phyloP scores from a whole-genome alignment of 2,113 vertebrate species.

The Sinocyclocheilus anophthalmus region DNA sequence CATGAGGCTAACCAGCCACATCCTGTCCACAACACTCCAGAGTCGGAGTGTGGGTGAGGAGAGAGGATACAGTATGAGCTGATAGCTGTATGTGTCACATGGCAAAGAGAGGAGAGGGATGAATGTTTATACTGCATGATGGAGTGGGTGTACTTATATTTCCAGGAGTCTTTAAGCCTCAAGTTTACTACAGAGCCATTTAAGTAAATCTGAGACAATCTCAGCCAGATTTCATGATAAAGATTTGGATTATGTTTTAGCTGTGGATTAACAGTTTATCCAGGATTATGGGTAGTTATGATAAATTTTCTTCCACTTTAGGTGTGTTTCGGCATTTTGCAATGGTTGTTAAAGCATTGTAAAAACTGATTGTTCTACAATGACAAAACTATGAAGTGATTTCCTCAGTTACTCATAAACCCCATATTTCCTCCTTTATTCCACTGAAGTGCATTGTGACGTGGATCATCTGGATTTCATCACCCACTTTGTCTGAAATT shows the following conservation, averaged over 20 bases:
- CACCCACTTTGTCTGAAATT: not conserved
- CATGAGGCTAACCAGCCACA: not conserved
- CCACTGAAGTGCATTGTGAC: not conserved
- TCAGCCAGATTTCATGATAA: not conserved
- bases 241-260: not conserved
- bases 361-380: not conserved
- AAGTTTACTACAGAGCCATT: slow-evolving; percentile 37
- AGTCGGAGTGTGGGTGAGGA: not conserved
- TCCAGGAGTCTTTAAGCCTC: slow-evolving; percentile 60
- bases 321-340: not conserved
- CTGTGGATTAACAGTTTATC: slow-evolving; percentile 10
- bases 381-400: not conserved
- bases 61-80: slow-evolving; percentile 3
- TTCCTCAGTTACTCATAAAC: not conserved
- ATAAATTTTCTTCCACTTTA: too few species aligned
- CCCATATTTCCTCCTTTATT: not conserved
- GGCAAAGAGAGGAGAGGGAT: slow-evolving; percentile 35
- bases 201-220: slow-evolving; percentile 26
- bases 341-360: not conserved
- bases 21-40: not conserved
- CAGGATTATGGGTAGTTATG: slow-evolving; percentile 9
- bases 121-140: slow-evolving; percentile 51
- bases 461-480: not conserved
- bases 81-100: slow-evolving; percentile 26
- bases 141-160: slow-evolving; percentile 46